Evolutionary conservation across 2,797 vertebrate genomes (phyloP).

Genomic region (Megaceryle alcyon): DNA sequence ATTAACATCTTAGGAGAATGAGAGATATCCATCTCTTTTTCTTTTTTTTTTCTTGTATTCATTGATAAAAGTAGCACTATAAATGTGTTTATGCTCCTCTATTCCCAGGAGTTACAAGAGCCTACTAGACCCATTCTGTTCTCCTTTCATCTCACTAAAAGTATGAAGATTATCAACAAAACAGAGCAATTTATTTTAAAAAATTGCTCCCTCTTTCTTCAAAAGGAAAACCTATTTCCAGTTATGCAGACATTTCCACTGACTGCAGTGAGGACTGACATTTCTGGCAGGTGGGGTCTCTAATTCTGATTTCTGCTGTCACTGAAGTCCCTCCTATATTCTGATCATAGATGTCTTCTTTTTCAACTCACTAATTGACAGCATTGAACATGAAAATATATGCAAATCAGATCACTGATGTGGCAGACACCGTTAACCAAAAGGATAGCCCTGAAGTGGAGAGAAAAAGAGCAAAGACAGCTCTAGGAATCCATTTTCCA

Average conservation of each 20-base stretch:
- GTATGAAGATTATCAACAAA: background rate
- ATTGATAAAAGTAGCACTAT: background rate
- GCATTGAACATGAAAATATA: background rate
- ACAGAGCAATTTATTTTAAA: background rate
- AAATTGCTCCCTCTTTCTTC: background rate
- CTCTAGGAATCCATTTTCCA: background rate
- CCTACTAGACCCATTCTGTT: background rate
- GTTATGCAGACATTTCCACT: background rate
- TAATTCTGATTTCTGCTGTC: background rate
- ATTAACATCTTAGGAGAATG: conserved; percentile 15
- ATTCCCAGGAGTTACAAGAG: background rate
- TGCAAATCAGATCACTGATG: background rate
- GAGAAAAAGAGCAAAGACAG: background rate
- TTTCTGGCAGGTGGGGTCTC: background rate
- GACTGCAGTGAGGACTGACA: background rate
- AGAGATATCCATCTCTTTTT: background rate
- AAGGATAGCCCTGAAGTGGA: background rate
- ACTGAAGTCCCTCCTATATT: background rate
- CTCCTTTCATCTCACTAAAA: background rate
- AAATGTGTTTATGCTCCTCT: background rate
- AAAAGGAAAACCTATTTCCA: background rate
- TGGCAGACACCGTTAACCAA: background rate
- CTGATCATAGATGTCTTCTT: background rate
- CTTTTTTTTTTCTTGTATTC: background rate
- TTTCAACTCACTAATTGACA: background rate